These are phyloP conservation scores for Falco cherrug DNA, from an alignment of 2,797 vertebrate genomes.

Conservation along the genomic window DNA sequence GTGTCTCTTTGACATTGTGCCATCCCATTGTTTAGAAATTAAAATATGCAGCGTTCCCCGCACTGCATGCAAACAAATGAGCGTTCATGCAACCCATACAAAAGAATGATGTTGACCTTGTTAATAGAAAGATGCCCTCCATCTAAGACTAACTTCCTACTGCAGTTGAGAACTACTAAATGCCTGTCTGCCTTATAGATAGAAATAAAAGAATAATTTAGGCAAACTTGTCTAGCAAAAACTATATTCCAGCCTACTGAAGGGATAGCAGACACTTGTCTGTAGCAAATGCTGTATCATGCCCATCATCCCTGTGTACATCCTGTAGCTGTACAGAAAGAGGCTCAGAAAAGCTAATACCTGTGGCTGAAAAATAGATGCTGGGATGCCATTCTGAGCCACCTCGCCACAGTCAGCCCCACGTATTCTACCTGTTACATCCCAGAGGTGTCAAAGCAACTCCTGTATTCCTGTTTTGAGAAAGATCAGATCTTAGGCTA, in stretches of 20 bases:
- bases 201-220: background rate
- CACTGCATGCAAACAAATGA: conserved; percentile 55
- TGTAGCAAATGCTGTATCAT: background rate
- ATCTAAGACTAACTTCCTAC: conserved; percentile 7
- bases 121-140: conserved; percentile 47
- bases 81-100: conserved; percentile 7
- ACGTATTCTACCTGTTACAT: background rate
- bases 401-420: background rate
- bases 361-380: background rate
- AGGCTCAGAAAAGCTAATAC: background rate
- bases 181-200: background rate
- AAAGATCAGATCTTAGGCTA: background rate
- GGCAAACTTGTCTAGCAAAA: background rate
- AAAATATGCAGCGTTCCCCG: conserved; percentile 39
- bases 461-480: background rate
- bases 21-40: conserved; percentile 65
- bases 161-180: background rate
- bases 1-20: conserved; percentile 60
- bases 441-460: background rate
- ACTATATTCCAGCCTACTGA: background rate
- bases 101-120: conserved; percentile 56
- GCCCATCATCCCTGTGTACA: background rate
- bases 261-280: background rate
- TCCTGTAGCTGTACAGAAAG: background rate
- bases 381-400: background rate